These are phyloP conservation scores for Hydrolagus affinis DNA, from an alignment of 2,113 vertebrate species.

Conservation along the genomic window DNA sequence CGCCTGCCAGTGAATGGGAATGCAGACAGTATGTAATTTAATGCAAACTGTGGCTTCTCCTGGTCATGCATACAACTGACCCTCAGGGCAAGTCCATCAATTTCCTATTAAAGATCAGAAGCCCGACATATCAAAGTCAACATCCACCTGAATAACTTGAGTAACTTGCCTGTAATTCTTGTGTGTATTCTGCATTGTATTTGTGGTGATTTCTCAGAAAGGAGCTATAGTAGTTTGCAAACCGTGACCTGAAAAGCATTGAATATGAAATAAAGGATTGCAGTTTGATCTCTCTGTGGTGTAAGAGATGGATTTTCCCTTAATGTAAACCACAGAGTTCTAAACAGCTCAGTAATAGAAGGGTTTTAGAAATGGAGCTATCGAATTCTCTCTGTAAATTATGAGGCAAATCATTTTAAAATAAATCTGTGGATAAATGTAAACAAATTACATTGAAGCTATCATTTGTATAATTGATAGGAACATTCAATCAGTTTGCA, in stretches of 20 bases:
- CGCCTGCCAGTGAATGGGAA: constrained; percentile 51
- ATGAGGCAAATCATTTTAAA: not conserved
- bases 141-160: constrained; percentile 65
- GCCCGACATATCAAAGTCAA: constrained; percentile 75
- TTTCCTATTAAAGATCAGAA: constrained; percentile 76
- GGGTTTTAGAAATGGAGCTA: constrained; percentile 61
- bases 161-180: constrained; percentile 72
- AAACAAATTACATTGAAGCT: constrained; percentile 15
- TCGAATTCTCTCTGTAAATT: not conserved
- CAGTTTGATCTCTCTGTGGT: constrained; percentile 67
- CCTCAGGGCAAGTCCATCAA: constrained; percentile 64
- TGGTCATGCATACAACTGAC: constrained; percentile 60
- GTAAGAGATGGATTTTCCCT: constrained; percentile 65
- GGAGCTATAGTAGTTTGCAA: constrained; percentile 55
- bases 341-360: constrained; percentile 74
- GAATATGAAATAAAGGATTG: constrained; percentile 80
- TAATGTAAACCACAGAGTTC: constrained; percentile 75
- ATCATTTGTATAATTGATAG: not conserved
- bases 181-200: constrained; percentile 66
- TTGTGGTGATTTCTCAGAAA: constrained; percentile 69
- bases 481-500: not conserved
- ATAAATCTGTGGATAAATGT: not conserved
- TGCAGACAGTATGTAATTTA: constrained; percentile 55
- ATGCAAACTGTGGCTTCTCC: constrained; percentile 63
- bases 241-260: constrained; percentile 70